A percentile compares a stretch with the other conserved stretches of the same genome.
Conservation (phyloP, 2,888 invertebrate species). For the Brachyptera risi region DNA sequence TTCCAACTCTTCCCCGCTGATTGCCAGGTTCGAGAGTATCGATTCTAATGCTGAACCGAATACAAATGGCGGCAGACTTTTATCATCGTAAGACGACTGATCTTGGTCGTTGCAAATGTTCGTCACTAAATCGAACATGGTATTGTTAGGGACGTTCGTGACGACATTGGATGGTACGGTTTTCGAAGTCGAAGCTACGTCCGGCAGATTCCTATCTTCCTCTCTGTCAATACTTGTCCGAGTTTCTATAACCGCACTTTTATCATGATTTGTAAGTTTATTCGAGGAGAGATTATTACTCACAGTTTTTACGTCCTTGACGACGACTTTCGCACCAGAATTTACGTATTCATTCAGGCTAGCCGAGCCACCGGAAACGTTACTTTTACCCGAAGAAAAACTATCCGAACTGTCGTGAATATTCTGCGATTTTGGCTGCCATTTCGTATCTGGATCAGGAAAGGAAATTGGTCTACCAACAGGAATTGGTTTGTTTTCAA, state of each 20-base stretch:
- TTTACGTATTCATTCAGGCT: constrained; percentile 60
- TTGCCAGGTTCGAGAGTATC: background rate
- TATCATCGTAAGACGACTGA: background rate
- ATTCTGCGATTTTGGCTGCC: no score
- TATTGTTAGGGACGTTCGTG: background rate
- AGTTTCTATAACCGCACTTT: background rate
- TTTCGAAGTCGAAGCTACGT: constrained; percentile 12
- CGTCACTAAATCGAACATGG: background rate
- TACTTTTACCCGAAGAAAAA: no score
- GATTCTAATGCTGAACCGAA: background rate
- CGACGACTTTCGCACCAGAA: constrained; percentile 36
- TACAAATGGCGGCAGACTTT: background rate
- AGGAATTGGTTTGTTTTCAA: background rate
- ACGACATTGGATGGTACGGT: no score
- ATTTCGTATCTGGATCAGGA: no score
- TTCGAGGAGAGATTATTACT: background rate
- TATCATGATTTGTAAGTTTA: background rate
- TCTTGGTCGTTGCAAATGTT: background rate
- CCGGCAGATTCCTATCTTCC: background rate
- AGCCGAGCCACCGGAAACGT: constrained; percentile 59
- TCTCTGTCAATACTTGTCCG: no score
- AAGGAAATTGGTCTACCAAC: background rate
- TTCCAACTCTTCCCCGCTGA: background rate
- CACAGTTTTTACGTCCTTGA: constrained; percentile 5
- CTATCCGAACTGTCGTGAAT: no score